Evolutionary conservation across 2,797 vertebrate species (phyloP).

Genomic region (Tarsius wallacei): DNA sequence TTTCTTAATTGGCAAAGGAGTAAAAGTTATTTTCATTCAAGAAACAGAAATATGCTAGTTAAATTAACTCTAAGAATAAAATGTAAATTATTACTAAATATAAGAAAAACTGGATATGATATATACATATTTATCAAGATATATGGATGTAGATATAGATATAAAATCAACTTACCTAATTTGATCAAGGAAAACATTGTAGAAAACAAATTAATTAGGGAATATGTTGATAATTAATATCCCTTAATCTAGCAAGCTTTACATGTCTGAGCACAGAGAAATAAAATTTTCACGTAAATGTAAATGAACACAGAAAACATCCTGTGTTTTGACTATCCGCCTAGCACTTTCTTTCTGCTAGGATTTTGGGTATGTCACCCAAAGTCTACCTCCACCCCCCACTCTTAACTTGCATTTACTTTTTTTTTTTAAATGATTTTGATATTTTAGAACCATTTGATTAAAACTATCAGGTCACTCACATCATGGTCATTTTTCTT

Average conservation of each 20-base stretch:
- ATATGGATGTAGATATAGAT: background rate
- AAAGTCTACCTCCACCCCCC: background rate
- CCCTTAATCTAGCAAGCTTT: background rate
- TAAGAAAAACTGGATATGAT: constrained; percentile 39
- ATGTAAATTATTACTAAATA: constrained; percentile 46
- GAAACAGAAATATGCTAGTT: constrained; percentile 40
- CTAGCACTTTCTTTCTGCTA: background rate
- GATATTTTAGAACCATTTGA: background rate
- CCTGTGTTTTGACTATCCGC: background rate
- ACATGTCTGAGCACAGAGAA: background rate
- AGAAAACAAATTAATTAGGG: constrained; percentile 29
- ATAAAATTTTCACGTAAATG: constrained; percentile 32
- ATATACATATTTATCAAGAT: background rate
- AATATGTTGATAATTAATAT: constrained; percentile 49
- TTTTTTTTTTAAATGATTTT: background rate
- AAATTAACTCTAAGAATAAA: constrained; percentile 68
- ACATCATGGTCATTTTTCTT: constrained; percentile 19
- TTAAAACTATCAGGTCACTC: background rate
- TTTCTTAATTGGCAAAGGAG: background rate
- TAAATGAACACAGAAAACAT: background rate
- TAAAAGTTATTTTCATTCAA: constrained; percentile 41
- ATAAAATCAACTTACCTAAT: constrained; percentile 36
- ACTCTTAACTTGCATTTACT: background rate
- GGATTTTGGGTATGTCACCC: background rate
- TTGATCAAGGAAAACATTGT: constrained; percentile 1